A percentile compares a stretch with the other conserved stretches of the same genome.
These are phyloP conservation scores for Drosophila yakuba DNA, from an alignment of 1,140 invertebrate species.

Conservation along the genomic window DNA sequence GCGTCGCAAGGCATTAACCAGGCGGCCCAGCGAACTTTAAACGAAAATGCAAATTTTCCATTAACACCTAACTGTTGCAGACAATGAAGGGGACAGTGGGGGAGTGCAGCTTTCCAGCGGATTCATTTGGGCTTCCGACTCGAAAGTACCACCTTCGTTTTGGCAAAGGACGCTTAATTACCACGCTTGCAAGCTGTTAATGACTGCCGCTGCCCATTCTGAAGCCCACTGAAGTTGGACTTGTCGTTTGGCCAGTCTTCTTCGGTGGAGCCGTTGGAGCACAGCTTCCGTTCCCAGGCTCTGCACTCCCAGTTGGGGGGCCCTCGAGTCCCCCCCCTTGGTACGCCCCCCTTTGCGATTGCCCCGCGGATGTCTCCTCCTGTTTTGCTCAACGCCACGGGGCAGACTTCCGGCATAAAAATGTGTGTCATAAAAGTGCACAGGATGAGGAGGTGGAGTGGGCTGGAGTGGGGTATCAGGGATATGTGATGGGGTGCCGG, in stretches of 20 bases:
- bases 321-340: background rate
- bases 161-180: slow-evolving; percentile 63
- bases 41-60: slow-evolving; percentile 58
- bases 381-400: slow-evolving; percentile 50
- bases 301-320: slow-evolving; percentile 29
- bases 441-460: background rate
- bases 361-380: slow-evolving; percentile 6
- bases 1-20: slow-evolving; percentile 23
- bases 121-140: background rate
- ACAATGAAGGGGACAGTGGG: background rate
- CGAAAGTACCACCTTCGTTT: slow-evolving; percentile 5
- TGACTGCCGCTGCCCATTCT: slow-evolving; percentile 50
- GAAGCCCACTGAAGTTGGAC: slow-evolving; percentile 1
- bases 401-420: slow-evolving; percentile 74
- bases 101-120: background rate
- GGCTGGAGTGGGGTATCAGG: background rate
- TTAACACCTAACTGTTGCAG: slow-evolving; percentile 49
- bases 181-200: slow-evolving; percentile 56
- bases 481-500: background rate
- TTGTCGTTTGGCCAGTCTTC: slow-evolving; percentile 7
- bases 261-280: slow-evolving; percentile 6
- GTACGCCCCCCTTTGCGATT: background rate
- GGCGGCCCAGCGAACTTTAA: slow-evolving; percentile 35
- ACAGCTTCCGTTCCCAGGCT: slow-evolving; percentile 76
- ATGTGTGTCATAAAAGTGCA: slow-evolving; percentile 69